A percentile compares a stretch with the other conserved stretches of the same genome.
Evolutionary conservation across 2,888 invertebrate species (phyloP).

Genomic region (Cosmia pyralina): DNA sequence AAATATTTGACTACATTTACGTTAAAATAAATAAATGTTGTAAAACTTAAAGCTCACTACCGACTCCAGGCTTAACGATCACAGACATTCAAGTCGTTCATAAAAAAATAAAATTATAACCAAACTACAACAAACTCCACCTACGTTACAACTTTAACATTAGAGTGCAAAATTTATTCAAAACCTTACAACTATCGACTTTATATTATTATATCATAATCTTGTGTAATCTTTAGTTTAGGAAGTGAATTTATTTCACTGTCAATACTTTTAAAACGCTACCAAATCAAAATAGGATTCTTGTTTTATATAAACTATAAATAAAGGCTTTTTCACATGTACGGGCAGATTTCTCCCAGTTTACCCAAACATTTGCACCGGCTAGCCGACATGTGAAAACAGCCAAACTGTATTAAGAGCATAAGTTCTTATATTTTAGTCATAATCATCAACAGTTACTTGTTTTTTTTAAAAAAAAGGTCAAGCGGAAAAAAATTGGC

Average conservation of each 20-base stretch:
- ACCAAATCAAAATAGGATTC: conserved; percentile 33
- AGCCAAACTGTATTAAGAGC: conserved; percentile 15
- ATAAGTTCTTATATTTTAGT: conserved; percentile 30
- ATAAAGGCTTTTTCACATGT: conserved; percentile 1
- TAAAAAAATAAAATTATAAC: conserved; percentile 80
- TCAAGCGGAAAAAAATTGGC: conserved; percentile 16
- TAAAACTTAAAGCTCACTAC: conserved; percentile 59
- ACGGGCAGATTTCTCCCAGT: neutral
- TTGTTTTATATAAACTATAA: conserved; percentile 21
- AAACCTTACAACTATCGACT: conserved; percentile 64
- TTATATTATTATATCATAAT: conserved; percentile 46
- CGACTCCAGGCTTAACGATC: conserved; percentile 67
- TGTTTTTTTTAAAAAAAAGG: conserved; percentile 1
- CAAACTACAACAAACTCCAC: conserved; percentile 74
- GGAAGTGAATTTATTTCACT: conserved; percentile 32
- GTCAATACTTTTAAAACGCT: conserved; percentile 44
- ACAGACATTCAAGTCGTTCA: conserved; percentile 71
- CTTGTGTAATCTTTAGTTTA: conserved; percentile 44
- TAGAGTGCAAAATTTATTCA: conserved; percentile 78
- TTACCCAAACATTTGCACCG: neutral
- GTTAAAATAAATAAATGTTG: conserved; percentile 45
- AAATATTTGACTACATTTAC: conserved; percentile 44
- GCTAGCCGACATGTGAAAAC: neutral
- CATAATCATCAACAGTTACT: conserved; percentile 33
- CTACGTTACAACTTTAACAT: conserved; percentile 70